These are phyloP conservation scores for Rhynchonycteris naso DNA, from an alignment of 2,797 vertebrate species.

Conservation along the genomic window DNA sequence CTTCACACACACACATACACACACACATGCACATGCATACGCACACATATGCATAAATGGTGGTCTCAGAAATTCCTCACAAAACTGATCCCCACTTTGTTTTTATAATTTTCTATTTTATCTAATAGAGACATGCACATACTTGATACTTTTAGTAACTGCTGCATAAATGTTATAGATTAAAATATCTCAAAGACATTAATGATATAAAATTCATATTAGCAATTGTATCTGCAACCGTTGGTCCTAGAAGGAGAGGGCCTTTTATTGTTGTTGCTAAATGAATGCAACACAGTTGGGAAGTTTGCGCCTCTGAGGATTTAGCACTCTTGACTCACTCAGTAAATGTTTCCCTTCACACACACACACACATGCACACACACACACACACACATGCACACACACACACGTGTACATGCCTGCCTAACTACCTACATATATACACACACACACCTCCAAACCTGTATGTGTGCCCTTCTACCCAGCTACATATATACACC, in stretches of 20 bases:
- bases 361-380: background rate
- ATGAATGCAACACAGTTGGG: background rate
- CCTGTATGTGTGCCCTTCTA: background rate
- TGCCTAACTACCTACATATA: background rate
- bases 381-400: too few relatives aligned
- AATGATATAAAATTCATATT: background rate
- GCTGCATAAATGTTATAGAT: background rate
- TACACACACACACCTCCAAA: background rate
- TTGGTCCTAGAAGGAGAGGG: background rate
- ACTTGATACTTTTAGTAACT: background rate
- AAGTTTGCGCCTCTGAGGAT: background rate
- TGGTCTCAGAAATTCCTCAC: background rate
- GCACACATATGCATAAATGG: background rate
- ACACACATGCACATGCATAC: background rate
- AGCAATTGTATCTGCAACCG: background rate
- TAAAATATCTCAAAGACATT: background rate
- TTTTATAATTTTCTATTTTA: background rate
- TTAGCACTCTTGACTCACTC: background rate
- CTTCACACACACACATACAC: background rate
- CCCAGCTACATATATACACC: background rate
- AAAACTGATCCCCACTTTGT: background rate
- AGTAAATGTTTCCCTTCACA: background rate
- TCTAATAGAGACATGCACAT: background rate
- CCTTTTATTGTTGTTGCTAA: background rate
- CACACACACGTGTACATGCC: background rate